Evolutionary conservation across 2,888 invertebrate species (phyloP), one percentile per base, ranked within the genome.

Genomic region (Epirrhoe alternata): DNA sequence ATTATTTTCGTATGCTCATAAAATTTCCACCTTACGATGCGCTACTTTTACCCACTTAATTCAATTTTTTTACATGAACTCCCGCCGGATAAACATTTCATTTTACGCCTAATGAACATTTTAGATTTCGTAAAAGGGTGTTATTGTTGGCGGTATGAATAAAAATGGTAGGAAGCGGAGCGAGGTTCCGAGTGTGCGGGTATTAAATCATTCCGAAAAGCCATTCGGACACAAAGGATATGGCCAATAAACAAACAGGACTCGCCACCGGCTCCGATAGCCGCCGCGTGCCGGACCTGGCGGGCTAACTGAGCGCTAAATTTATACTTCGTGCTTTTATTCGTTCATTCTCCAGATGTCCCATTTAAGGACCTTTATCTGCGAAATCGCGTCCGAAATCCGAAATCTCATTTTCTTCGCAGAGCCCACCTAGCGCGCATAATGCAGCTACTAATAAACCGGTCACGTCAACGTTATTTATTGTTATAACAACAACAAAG

Each of bases 401-500:
- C 80, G 75, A 85, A 84, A 80, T 84, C 78, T 85, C 81, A 82
- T 84, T 86, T 79, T 80, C 75, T 79, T 77, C 75, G 78, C 71
- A 70, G 77, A 82, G 77, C 82, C 80, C 80, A 82, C 86, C 81
- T 80, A 78, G 80, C 77, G 80, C 69, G 61, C 79, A 75, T 86
- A 90, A 92, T 88, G 84, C 85, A 85, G 84, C 86, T 70, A 88
- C 88, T 90, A 91, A 90, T 88, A 92, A 87, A 84, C 92, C 71
- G 86, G 90, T 91, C 91, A 90, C 90, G 92, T 90, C 86, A 86
- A 78, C 81, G 80, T 90, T 90, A 90, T 91, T 91, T 91, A 90
- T 91, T 88, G 87, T 88, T 89, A 86, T 87, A 81, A 88, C 84
- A 86, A 86, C 82, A 86, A 84, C 83, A 86, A 82, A 83, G 82